phyloP scores from a whole-genome alignment of 2,113 vertebrate species.

The Phaethon lepturus region DNA sequence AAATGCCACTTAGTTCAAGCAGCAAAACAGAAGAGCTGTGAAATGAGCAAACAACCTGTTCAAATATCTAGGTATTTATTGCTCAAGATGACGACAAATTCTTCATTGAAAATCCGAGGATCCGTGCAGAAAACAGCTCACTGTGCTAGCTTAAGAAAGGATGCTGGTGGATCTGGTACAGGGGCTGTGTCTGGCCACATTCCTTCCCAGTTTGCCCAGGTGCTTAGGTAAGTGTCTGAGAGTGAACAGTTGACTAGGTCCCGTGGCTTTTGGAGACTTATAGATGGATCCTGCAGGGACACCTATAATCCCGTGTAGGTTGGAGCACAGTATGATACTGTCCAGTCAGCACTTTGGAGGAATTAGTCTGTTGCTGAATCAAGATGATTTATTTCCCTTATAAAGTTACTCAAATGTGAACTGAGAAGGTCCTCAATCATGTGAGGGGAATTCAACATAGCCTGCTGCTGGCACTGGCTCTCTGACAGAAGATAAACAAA shows the following conservation, averaged over 20 bases:
- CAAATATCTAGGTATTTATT: neutral
- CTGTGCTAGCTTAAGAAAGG: neutral
- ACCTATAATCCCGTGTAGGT: neutral
- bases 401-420: neutral
- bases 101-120: neutral
- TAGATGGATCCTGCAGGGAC: neutral
- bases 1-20: neutral
- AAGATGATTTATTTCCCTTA: neutral
- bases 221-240: neutral
- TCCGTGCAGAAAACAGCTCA: neutral
- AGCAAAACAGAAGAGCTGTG: neutral
- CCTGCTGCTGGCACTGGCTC: neutral
- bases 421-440: neutral
- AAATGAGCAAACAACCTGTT: neutral
- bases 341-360: neutral
- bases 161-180: neutral
- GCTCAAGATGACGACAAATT: neutral
- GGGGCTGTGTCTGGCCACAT: neutral
- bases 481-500: neutral
- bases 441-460: neutral
- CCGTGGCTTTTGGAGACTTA: neutral
- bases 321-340: neutral
- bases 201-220: neutral
- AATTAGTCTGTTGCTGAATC: neutral
- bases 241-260: neutral